Conservation (phyloP, 37 sponge, comb jelly and placozoan species). For the Eunapius fragilis region DNA sequence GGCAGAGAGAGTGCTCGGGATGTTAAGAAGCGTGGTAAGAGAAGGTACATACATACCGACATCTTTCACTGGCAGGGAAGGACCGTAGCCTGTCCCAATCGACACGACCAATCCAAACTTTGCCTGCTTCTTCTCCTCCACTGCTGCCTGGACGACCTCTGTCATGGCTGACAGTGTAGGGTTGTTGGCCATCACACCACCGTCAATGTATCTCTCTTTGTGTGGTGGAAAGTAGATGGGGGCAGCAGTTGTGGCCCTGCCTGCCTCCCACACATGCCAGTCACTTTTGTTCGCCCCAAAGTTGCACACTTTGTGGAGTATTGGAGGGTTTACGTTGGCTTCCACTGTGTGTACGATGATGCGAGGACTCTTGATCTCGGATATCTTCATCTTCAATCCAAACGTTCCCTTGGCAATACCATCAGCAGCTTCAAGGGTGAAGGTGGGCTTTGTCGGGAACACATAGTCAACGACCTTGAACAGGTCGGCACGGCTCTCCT, state of each 20-base stretch:
- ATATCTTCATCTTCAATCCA: conserved; percentile 2
- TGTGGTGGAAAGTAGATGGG: conserved; percentile 25
- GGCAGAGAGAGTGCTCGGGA: not conserved
- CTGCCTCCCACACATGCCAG: conserved; percentile 44
- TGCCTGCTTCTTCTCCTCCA: conserved; percentile 10
- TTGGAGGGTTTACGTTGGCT: conserved; percentile 53
- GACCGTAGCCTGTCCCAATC: conserved; percentile 18
- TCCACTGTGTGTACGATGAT: conserved; percentile 57
- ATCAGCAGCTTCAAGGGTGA: not conserved
- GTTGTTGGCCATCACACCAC: conserved; percentile 41
- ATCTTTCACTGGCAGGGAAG: conserved; percentile 3
- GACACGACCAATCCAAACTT: conserved; percentile 18
- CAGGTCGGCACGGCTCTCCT: conserved; percentile 2
- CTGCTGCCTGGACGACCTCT: not conserved
- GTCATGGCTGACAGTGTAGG: conserved; percentile 21
- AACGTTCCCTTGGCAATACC: not conserved
- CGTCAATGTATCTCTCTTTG: conserved; percentile 31
- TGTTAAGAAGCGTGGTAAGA: not conserved
- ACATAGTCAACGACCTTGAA: conserved; percentile 18
- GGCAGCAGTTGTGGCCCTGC: conserved; percentile 14
- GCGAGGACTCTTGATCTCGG: conserved; percentile 27
- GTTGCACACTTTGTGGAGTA: conserved; percentile 64
- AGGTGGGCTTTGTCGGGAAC: not conserved
- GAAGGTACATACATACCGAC: not conserved
- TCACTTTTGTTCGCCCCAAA: conserved; percentile 39